Conservation (phyloP, 1,140 invertebrate genomes). For the Drosophila ficusphila region DNA sequence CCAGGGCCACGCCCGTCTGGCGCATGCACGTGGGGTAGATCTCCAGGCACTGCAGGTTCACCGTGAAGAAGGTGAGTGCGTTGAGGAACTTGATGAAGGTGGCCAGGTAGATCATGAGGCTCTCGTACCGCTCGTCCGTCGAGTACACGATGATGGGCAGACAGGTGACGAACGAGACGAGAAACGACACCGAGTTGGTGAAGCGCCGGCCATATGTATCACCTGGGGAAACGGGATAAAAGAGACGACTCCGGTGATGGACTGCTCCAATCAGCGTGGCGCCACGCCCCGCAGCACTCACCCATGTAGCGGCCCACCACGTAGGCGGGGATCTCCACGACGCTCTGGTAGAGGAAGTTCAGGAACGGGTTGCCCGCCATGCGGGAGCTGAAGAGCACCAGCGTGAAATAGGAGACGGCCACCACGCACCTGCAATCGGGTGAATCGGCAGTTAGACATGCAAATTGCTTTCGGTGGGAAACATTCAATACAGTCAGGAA, state of each 20-base stretch:
- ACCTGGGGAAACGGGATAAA: slow-evolving; percentile 45
- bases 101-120: slow-evolving; percentile 84
- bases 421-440: slow-evolving; percentile 85
- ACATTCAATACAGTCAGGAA: not conserved
- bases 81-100: slow-evolving; percentile 87
- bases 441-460: slow-evolving; percentile 61
- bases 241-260: slow-evolving; percentile 16
- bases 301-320: slow-evolving; percentile 84
- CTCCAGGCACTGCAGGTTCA: slow-evolving; percentile 88
- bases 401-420: slow-evolving; percentile 86
- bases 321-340: slow-evolving; percentile 87
- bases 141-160: slow-evolving; percentile 83
- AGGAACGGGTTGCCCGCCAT: slow-evolving; percentile 88
- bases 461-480: slow-evolving; percentile 58
- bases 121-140: slow-evolving; percentile 79
- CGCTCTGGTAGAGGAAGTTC: slow-evolving; percentile 87
- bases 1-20: slow-evolving; percentile 88
- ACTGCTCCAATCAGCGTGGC: slow-evolving; percentile 50
- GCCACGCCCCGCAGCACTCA: slow-evolving; percentile 49
- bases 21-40: slow-evolving; percentile 89
- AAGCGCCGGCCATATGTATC: slow-evolving; percentile 86
- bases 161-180: slow-evolving; percentile 84
- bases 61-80: slow-evolving; percentile 87
- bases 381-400: slow-evolving; percentile 87
- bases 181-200: slow-evolving; percentile 84